Evolutionary conservation across 2,888 invertebrate species (phyloP), one percentile per base, ranked within the genome.

Genomic region (Sepioteuthis lessoniana): DNA sequence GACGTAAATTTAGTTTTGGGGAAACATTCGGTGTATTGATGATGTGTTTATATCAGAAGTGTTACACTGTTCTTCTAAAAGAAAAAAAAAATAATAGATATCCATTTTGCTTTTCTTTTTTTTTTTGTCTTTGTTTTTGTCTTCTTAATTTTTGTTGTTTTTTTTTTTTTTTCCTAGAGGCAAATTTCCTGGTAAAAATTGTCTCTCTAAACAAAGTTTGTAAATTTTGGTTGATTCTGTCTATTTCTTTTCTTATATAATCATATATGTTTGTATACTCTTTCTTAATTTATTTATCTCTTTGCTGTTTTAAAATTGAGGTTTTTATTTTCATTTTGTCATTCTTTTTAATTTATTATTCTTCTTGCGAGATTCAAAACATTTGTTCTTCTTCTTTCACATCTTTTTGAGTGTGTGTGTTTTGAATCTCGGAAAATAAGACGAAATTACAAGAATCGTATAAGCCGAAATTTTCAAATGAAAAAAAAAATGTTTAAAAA

Each of bases 401-500:
- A n/a, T n/a, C n/a, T n/a, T n/a, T n/a, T n/a, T n/a, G n/a, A n/a
- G n/a, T 35, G n/a, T 0, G 76, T n/a, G n/a, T 35, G 19, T 76
- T 76, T n/a, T 76, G n/a, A 35, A 76, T 35, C 76, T 76, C 35
- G 76, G n/a, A 76, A 76, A 76, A 35, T 76, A 76, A 76, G 76
- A 76, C 35, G 76, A 76, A 76, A 76, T 76, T 35, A 76, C 76
- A 76, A 76, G 76, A 76, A 76, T 76, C 76, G n/a, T 76, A n/a
- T 76, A 13, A 76, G 76, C 19, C 76, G 76, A 76, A 76, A 76
- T 35, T 2, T 76, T 76, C n/a, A 76, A 10, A 13, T n/a, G 16
- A 76, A n/a, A 76, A n/a, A 7, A 76, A 76, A 76, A 76, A 3
- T 4, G 2, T 10, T n/a, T 0, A 76, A 13, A 35, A 76, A 76